These are phyloP conservation scores for Drosophila kikkawai DNA, from an alignment of 1,140 invertebrate genomes.

Conservation along the genomic window DNA sequence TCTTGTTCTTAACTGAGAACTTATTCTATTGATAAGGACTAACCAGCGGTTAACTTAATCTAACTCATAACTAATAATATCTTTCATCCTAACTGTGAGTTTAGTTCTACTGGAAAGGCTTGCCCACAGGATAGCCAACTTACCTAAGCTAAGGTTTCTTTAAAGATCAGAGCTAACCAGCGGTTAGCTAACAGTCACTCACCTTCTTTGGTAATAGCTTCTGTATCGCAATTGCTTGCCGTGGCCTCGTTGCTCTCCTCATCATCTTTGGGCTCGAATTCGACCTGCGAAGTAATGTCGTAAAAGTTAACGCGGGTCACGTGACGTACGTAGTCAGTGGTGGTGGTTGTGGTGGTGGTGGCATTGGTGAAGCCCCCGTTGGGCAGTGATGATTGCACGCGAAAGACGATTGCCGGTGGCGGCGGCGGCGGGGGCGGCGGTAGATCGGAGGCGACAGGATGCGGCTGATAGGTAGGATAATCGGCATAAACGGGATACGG, in stretches of 20 bases:
- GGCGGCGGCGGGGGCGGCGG: neutral
- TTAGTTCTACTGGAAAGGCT: too few species aligned
- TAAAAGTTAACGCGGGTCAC: constrained; percentile 85
- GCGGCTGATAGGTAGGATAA: constrained; percentile 43
- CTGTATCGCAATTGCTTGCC: constrained; percentile 76
- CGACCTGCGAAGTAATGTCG: constrained; percentile 85
- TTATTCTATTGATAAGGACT: neutral
- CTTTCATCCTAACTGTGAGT: too few species aligned
- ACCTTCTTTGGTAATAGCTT: constrained; percentile 85
- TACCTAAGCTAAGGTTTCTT: neutral
- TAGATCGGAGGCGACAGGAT: neutral
- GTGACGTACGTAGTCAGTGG: constrained; percentile 83
- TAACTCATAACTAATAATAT: too few species aligned
- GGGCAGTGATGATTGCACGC: constrained; percentile 25
- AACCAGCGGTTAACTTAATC: neutral
- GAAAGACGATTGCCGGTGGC: constrained; percentile 28
- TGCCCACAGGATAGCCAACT: too few species aligned
- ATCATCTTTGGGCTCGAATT: constrained; percentile 82
- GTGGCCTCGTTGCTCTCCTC: constrained; percentile 72
- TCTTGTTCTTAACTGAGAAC: neutral
- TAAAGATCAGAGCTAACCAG: neutral
- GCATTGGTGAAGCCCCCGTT: constrained; percentile 52
- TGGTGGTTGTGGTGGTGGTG: constrained; percentile 39
- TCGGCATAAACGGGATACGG: constrained; percentile 10
- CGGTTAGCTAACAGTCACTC: constrained; percentile 34